Percentiles rank a stretch among this genome's conserved stretches.
Conservation (phyloP, 2,113 vertebrate species). For the Garra rufa region DNA sequence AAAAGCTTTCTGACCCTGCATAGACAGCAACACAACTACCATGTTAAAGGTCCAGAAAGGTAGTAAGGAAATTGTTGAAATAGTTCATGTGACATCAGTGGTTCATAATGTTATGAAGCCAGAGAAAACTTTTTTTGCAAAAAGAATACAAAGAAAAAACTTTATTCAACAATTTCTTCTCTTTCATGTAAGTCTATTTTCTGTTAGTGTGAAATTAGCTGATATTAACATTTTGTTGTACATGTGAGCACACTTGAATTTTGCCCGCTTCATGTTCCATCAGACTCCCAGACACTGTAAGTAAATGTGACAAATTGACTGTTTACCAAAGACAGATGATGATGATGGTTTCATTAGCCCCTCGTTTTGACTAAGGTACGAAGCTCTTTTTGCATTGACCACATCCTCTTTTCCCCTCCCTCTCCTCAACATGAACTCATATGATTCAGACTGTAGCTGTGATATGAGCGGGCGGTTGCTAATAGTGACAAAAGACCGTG, state of each 20-base stretch:
- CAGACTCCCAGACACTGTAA: background rate
- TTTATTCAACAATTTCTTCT: too few relatives aligned
- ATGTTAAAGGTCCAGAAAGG: too few relatives aligned
- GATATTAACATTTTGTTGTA: background rate
- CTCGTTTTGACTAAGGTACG: background rate
- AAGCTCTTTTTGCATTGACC: conserved; percentile 24
- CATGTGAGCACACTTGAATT: background rate
- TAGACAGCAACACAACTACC: too few relatives aligned
- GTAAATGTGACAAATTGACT: conserved; percentile 2
- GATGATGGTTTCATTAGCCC: conserved; percentile 8
- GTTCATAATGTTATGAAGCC: too few relatives aligned
- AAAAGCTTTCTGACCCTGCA: too few relatives aligned
- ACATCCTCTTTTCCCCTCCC: conserved; percentile 38
- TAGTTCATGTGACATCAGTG: too few relatives aligned
- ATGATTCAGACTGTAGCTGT: conserved; percentile 55
- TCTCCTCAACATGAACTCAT: conserved; percentile 52
- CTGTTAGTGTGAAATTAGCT: background rate
- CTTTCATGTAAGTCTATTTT: too few relatives aligned
- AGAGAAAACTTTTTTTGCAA: too few relatives aligned
- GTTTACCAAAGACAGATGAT: background rate
- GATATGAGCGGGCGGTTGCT: conserved; percentile 71
- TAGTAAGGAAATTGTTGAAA: too few relatives aligned
- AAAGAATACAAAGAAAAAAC: too few relatives aligned
- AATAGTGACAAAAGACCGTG: conserved; percentile 74
- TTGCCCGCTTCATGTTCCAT: background rate